Conservation (phyloP, 2,888 invertebrate species). For the Meteorus colon region DNA sequence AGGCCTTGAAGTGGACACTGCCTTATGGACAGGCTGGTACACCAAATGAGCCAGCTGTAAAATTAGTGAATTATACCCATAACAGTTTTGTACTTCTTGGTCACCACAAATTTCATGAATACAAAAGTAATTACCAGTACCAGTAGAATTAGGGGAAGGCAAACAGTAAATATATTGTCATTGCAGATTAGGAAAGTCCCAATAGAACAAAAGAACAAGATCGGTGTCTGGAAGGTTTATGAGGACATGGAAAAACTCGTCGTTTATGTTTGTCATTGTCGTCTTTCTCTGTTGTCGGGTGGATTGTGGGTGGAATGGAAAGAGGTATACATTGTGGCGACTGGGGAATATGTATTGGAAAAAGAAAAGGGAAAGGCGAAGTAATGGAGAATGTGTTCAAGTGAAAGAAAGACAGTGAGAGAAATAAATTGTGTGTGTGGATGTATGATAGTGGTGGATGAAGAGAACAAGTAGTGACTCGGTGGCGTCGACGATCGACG, state of each 20-base stretch:
- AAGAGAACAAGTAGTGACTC: slow-evolving; percentile 20
- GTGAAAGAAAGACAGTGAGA: neutral
- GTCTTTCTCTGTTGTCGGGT: neutral
- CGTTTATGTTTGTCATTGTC: slow-evolving; percentile 1
- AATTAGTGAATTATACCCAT: too few relatives aligned
- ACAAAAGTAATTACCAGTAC: neutral
- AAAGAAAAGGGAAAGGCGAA: slow-evolving; percentile 45
- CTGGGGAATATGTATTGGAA: neutral
- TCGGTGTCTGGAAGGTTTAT: neutral
- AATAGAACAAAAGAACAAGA: slow-evolving; percentile 14
- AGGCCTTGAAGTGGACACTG: too few relatives aligned
- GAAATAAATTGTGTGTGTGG: neutral
- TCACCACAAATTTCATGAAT: too few relatives aligned
- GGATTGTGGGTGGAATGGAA: neutral
- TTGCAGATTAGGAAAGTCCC: neutral
- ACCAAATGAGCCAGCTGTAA: too few relatives aligned
- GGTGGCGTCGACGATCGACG: slow-evolving; percentile 47
- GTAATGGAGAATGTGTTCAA: slow-evolving; percentile 33
- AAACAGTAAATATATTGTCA: neutral
- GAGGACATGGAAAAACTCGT: neutral
- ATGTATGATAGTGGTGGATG: neutral
- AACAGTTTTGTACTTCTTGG: too few relatives aligned
- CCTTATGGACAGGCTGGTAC: too few relatives aligned
- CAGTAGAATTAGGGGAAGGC: neutral
- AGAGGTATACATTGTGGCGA: neutral